Conservation (phyloP, 2,113 vertebrate genomes). For the Diadophis punctatus region DNA sequence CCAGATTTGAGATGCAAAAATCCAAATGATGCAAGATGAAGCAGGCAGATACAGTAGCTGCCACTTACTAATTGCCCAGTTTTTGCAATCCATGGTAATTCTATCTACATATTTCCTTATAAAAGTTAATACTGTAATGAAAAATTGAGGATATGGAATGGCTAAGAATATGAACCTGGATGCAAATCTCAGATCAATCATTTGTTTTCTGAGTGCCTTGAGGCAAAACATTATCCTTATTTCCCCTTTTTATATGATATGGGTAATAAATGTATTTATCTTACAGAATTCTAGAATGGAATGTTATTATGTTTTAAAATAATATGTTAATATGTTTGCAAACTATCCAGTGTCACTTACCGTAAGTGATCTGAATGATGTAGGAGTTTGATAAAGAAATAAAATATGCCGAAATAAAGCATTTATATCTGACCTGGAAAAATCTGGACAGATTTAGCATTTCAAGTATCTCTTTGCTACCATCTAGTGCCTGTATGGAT, state of each 20-base stretch:
- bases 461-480: background rate
- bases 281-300: background rate
- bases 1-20: background rate
- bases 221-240: background rate
- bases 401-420: background rate
- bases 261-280: background rate
- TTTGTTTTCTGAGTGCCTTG: background rate
- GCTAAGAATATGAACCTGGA: background rate
- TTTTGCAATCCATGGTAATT: background rate
- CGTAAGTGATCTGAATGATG: background rate
- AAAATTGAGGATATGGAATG: background rate
- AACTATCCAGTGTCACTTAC: background rate
- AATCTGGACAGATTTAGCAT: background rate
- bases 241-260: background rate
- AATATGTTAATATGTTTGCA: background rate
- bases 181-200: background rate
- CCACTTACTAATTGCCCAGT: background rate
- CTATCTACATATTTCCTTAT: background rate
- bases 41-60: background rate
- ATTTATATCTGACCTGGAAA: background rate
- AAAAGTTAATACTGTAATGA: background rate
- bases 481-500: background rate
- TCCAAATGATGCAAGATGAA: background rate
- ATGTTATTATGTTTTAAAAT: background rate
- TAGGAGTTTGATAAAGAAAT: background rate